phyloP scores from a whole-genome alignment of 2,888 invertebrate genomes.

The Allygus modestus region DNA sequence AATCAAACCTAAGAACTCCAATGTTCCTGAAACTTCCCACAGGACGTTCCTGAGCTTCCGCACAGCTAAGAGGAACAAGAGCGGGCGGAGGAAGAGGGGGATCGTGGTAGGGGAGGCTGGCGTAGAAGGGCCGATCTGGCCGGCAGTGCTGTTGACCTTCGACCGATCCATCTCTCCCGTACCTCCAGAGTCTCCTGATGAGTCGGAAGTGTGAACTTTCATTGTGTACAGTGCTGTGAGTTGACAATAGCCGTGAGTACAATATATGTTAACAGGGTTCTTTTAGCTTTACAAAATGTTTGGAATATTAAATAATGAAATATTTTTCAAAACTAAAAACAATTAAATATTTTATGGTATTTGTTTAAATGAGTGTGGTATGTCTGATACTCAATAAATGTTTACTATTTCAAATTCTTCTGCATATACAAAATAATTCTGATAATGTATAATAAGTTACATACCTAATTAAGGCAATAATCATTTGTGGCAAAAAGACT shows the following conservation, averaged over 20 bases:
- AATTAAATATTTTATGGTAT: too few relatives aligned
- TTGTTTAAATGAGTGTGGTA: too few relatives aligned
- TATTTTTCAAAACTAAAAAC: too few relatives aligned
- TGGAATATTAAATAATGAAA: too few relatives aligned
- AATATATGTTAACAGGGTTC: background rate
- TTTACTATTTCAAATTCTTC: too few relatives aligned
- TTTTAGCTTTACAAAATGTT: too few relatives aligned
- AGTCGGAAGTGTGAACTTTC: constrained; percentile 27
- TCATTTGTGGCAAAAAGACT: too few relatives aligned
- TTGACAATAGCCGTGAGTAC: background rate
- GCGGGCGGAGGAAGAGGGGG: constrained; percentile 63
- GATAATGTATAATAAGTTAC: too few relatives aligned
- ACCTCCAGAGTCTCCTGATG: constrained; percentile 14
- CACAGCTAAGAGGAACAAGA: constrained; percentile 53
- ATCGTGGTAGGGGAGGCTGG: constrained; percentile 65
- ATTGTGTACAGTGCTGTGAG: background rate
- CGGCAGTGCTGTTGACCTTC: constrained; percentile 67
- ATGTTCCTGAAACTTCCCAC: constrained; percentile 1
- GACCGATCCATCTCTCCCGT: constrained; percentile 66
- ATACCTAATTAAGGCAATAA: too few relatives aligned
- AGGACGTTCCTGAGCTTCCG: constrained; percentile 62
- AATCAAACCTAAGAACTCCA: background rate
- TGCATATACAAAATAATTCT: too few relatives aligned
- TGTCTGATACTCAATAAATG: too few relatives aligned
- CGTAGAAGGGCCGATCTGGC: constrained; percentile 66